phyloP scores from a whole-genome alignment of 2,888 invertebrate genomes.

The Fissipunctia ypsillon region DNA sequence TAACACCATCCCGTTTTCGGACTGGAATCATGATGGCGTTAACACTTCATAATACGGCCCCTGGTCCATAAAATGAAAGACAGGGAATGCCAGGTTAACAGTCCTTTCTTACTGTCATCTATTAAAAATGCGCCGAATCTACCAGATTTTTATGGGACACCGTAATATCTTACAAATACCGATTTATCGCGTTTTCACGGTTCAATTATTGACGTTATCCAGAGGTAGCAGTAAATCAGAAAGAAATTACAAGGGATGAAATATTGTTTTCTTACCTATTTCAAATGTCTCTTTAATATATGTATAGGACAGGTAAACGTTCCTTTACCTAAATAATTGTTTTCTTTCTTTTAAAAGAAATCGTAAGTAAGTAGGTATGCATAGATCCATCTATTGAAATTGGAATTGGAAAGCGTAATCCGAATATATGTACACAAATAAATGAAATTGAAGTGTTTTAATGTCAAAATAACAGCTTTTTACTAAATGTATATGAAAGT shows the following conservation, averaged over 20 bases:
- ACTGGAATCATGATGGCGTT: too few relatives aligned
- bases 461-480: too few relatives aligned
- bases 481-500: too few relatives aligned
- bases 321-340: not conserved
- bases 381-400: too few relatives aligned
- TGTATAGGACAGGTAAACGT: constrained; percentile 13
- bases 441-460: too few relatives aligned
- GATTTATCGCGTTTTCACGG: constrained; percentile 73
- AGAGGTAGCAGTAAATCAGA: constrained; percentile 71
- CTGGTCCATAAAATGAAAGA: not conserved
- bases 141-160: constrained; percentile 37
- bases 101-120: constrained; percentile 2
- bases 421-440: too few relatives aligned
- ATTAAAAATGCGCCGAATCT: constrained; percentile 53
- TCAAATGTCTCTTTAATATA: constrained; percentile 22
- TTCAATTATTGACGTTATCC: constrained; percentile 70
- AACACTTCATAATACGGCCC: too few relatives aligned
- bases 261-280: constrained; percentile 63
- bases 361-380: too few relatives aligned
- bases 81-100: not conserved
- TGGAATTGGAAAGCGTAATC: too few relatives aligned
- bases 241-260: constrained; percentile 69
- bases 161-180: constrained; percentile 58
- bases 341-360: not conserved
- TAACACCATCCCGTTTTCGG: too few relatives aligned